Base-by-base conservation (phyloP, 2,797 vertebrate genomes). In the Phaenicophaeus curvirostris region DNA sequence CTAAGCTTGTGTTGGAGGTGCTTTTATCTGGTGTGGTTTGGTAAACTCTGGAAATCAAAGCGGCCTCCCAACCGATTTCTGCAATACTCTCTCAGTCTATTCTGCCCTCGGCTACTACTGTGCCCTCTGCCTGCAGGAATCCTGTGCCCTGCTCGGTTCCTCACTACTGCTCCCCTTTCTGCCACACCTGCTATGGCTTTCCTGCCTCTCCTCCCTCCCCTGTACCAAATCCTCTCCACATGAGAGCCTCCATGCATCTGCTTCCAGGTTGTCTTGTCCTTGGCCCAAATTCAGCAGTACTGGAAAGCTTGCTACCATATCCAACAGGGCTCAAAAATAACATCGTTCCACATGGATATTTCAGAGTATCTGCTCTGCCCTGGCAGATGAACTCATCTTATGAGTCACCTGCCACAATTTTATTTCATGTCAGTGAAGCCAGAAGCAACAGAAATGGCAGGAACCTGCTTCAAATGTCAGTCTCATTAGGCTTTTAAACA, bases 391-490 rank as follows among this genome's bases (percentile, higher is more conserved):
- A 74, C 77, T 58, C 46, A 61, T 87, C 67, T 87, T 28, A 85
- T 69, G 67, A 90, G 19, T 87, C 73, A 88, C 51, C 71, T 84
- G 73, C 58, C 67, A 86, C 62, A 73, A 84, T 91, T 93, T 81
- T 91, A 75, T 92, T 93, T 92, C 72, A 58, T 75, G 66, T 78
- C 66, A 81, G 54, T 19, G 85, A 94, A 95, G 53, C 69, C 67
- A 86, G 37, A 78, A 87, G 87, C 75, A 84, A 27, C 46, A 93
- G 67, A 76, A 89, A 94, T 86, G 83, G 39, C 93, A 95, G 58
- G 50, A 85, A 88, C 69, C 51, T 90, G 58, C 46, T 91, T 84
- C 54, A 90, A 94, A 95, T 96, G 68, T 95, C 95, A 97, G 67
- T 85, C 85, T 89, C 96, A 90, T 93, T 94, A 83, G 42, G 42